These are phyloP conservation scores for Acanthosoma haemorrhoidale DNA, from an alignment of 2,888 invertebrate genomes.

Conservation along the genomic window DNA sequence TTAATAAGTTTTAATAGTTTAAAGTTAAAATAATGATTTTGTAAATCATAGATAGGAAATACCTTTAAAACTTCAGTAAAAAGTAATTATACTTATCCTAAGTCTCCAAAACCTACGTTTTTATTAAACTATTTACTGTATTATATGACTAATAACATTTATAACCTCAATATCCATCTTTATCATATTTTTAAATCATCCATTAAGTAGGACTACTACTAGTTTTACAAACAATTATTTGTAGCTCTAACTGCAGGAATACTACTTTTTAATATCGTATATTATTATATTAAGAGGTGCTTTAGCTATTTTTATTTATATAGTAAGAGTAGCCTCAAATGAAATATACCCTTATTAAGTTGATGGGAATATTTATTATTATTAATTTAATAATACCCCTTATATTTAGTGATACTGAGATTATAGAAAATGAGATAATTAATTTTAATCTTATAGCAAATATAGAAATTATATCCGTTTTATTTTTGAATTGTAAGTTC, in stretches of 20 bases:
- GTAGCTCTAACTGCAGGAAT: slow-evolving; percentile 50
- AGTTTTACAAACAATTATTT: slow-evolving; percentile 52
- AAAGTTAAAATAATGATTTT: slow-evolving; percentile 63
- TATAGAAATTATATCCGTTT: too few relatives aligned
- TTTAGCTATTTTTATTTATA: slow-evolving; percentile 61
- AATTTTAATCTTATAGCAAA: too few relatives aligned
- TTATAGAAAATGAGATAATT: too few relatives aligned
- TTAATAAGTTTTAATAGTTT: slow-evolving; percentile 61
- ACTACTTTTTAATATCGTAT: slow-evolving; percentile 57
- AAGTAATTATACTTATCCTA: slow-evolving; percentile 50
- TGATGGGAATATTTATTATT: too few relatives aligned
- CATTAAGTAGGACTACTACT: slow-evolving; percentile 53
- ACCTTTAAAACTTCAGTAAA: slow-evolving; percentile 58
- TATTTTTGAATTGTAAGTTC: too few relatives aligned
- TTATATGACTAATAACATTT: slow-evolving; percentile 44
- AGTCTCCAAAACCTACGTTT: slow-evolving; percentile 69
- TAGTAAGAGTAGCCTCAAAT: slow-evolving; percentile 58
- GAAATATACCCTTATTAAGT: slow-evolving; percentile 47
- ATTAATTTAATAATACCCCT: too few relatives aligned
- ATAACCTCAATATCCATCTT: slow-evolving; percentile 31
- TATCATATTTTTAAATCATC: slow-evolving; percentile 46
- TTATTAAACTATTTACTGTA: slow-evolving; percentile 58
- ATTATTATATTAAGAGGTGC: slow-evolving; percentile 60
- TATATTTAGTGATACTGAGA: too few relatives aligned
- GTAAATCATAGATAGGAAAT: slow-evolving; percentile 58